Evolutionary conservation across 1,140 invertebrate genomes (phyloP).

Genomic region (Scaptomyza hsui): DNA sequence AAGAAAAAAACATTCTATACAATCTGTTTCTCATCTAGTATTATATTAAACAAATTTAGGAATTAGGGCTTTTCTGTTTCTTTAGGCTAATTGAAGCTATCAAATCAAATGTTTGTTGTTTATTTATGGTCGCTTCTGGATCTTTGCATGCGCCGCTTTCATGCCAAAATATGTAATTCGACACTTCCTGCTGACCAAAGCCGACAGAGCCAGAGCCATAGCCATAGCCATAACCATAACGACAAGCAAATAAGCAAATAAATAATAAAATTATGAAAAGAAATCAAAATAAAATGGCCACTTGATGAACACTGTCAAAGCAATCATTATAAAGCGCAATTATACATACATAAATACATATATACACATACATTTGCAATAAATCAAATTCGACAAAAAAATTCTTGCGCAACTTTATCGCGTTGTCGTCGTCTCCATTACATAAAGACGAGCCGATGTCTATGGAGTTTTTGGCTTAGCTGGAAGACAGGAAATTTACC

Average conservation of each 20-base stretch:
- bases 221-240: conserved; percentile 5
- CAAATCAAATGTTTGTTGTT: conserved; percentile 24
- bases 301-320: conserved; percentile 47
- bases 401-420: conserved; percentile 63
- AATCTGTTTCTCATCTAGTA: too few relatives aligned
- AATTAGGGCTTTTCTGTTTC: too few relatives aligned
- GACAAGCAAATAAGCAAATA: conserved; percentile 59
- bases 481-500: conserved; percentile 69
- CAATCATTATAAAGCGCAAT: conserved; percentile 17
- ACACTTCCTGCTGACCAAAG: conserved; percentile 66
- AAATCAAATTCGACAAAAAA: conserved; percentile 54
- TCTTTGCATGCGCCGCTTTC: conserved; percentile 54
- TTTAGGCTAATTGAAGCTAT: conserved; percentile 6
- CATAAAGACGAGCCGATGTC: conserved; percentile 48
- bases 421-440: conserved; percentile 42
- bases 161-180: conserved; percentile 52
- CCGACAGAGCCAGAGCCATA: conserved; percentile 15
- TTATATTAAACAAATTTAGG: background rate
- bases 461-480: conserved; percentile 23
- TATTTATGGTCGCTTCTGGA: background rate
- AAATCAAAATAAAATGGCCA: conserved; percentile 66
- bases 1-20: too few relatives aligned
- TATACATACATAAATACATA: too few relatives aligned
- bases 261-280: conserved; percentile 52
- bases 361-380: conserved; percentile 4